Conservation (phyloP, 2,888 invertebrate species). For the Steromphala cineraria region DNA sequence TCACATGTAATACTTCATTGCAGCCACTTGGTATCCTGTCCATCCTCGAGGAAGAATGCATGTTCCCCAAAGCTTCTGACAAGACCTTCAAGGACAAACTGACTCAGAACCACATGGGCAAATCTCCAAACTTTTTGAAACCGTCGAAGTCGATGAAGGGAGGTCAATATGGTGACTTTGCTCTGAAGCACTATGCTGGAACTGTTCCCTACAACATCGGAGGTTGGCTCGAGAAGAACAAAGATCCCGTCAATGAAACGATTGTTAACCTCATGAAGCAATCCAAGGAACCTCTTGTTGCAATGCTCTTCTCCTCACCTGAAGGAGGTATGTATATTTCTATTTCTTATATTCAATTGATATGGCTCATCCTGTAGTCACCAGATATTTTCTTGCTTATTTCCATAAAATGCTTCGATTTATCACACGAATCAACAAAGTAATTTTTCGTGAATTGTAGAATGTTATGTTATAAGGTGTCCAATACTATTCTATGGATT, state of each 20-base stretch:
- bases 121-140: conserved; percentile 77
- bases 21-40: conserved; percentile 99
- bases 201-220: conserved; percentile 98
- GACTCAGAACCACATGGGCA: conserved; percentile 99
- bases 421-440: no score
- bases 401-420: no score
- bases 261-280: conserved; percentile 98
- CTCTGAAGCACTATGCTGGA: conserved; percentile 99
- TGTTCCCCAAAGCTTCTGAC: conserved; percentile 99
- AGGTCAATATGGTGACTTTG: conserved; percentile 91
- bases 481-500: no score
- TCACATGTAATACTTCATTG: neutral
- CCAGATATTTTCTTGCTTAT: no score
- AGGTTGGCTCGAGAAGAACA: conserved; percentile 99
- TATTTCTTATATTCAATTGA: no score
- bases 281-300: conserved; percentile 72
- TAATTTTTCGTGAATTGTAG: no score
- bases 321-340: conserved; percentile 2
- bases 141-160: conserved; percentile 93
- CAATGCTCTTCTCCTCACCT: conserved; percentile 59
- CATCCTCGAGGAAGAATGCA: conserved; percentile 99
- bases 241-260: conserved; percentile 99
- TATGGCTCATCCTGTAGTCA: no score
- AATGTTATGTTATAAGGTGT: no score
- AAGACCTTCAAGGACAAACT: conserved; percentile 98